These are phyloP conservation scores for Wiebesia pumilae DNA, from an alignment of 1,140 invertebrate genomes.

Conservation along the genomic window DNA sequence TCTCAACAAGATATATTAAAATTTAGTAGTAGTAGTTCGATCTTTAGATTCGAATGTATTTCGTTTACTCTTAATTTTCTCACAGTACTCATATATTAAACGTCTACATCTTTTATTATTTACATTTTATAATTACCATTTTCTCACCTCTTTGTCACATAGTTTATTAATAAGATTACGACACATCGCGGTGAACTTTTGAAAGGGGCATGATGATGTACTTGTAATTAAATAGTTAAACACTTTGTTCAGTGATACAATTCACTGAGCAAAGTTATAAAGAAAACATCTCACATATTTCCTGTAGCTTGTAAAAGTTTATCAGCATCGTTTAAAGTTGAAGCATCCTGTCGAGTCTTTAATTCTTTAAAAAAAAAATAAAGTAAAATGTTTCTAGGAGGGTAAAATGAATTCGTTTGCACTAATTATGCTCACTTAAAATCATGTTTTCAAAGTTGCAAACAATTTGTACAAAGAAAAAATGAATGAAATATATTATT, in stretches of 20 bases:
- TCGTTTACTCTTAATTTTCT: conserved; percentile 31
- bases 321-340: not conserved
- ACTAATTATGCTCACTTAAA: conserved; percentile 30
- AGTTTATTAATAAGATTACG: too few species aligned
- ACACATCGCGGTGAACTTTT: not conserved
- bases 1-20: conserved; percentile 14
- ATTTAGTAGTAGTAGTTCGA: conserved; percentile 36
- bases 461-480: not conserved
- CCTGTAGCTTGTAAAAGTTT: not conserved
- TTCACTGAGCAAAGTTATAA: conserved; percentile 17
- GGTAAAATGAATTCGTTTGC: conserved; percentile 27
- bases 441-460: conserved; percentile 36
- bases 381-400: conserved; percentile 35
- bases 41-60: conserved; percentile 39
- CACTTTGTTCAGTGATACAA: not conserved
- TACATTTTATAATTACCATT: conserved; percentile 17
- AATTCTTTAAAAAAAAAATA: too few species aligned
- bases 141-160: not conserved
- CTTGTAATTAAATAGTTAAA: not conserved
- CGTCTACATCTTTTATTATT: not conserved
- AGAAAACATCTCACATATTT: not conserved
- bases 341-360: conserved; percentile 20
- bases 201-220: conserved; percentile 14
- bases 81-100: conserved; percentile 42
- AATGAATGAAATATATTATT: not conserved